These are phyloP conservation scores for Phalloptychus januarius DNA, from an alignment of 2,797 vertebrate species.

Conservation along the genomic window DNA sequence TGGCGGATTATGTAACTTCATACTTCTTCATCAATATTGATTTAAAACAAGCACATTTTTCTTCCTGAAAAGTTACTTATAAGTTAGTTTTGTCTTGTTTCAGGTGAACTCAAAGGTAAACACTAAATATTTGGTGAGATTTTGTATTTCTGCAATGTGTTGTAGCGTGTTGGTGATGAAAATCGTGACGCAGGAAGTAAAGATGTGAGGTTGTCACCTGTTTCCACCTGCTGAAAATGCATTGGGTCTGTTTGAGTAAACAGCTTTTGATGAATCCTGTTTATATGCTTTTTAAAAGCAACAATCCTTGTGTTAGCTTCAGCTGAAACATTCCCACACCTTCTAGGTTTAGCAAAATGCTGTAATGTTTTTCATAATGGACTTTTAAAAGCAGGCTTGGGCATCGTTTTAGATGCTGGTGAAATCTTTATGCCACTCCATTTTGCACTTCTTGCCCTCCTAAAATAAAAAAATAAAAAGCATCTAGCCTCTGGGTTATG, in stretches of 20 bases:
- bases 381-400: neutral
- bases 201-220: neutral
- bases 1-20: no score
- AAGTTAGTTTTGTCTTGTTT: no score
- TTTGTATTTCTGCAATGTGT: neutral
- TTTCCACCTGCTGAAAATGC: neutral
- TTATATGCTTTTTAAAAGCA: neutral
- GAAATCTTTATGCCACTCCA: no score
- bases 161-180: neutral
- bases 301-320: neutral
- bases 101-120: no score
- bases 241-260: neutral
- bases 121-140: no score
- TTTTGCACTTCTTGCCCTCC: no score
- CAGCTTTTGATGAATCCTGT: neutral
- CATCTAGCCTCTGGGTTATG: neutral
- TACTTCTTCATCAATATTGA: no score
- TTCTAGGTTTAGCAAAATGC: neutral
- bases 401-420: neutral
- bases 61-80: no score
- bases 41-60: no score
- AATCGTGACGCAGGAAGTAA: neutral
- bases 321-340: neutral
- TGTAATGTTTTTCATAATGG: neutral
- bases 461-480: neutral